Evolutionary conservation across 2,797 vertebrate species (phyloP).

Genomic region (Macroramphosus scolopax): DNA sequence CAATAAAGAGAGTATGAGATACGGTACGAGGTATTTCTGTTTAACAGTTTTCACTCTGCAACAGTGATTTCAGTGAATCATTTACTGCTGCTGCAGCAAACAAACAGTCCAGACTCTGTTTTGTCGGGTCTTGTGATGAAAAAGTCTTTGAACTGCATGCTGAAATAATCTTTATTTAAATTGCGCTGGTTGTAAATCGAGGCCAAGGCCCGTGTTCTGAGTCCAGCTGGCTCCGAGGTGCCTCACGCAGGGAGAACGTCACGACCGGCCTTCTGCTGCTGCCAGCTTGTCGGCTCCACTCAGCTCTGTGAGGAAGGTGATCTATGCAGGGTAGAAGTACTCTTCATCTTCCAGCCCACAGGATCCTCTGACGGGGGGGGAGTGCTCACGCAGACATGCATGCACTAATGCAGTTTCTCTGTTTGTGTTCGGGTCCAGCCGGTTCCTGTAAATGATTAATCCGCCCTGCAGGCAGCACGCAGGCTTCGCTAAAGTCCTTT

Average conservation of each 20-base stretch:
- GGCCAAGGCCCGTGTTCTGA: slow-evolving; percentile 28
- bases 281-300: too few species aligned
- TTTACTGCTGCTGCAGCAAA: slow-evolving; percentile 29
- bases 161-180: slow-evolving; percentile 13
- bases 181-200: neutral
- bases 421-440: neutral
- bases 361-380: neutral
- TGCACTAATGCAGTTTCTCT: slow-evolving; percentile 1
- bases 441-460: slow-evolving; percentile 23
- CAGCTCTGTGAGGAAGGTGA: too few species aligned
- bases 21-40: neutral
- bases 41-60: too few species aligned
- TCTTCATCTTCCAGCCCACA: slow-evolving; percentile 9
- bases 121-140: neutral
- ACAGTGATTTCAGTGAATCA: slow-evolving; percentile 22
- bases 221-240: slow-evolving; percentile 46
- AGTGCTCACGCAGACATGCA: neutral
- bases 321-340: neutral
- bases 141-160: neutral
- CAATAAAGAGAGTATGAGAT: slow-evolving; percentile 43
- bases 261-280: too few species aligned
- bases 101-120: neutral
- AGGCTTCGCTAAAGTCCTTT: too few species aligned
- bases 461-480: slow-evolving; percentile 14
- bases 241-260: slow-evolving; percentile 20